These are phyloP conservation scores for Epinotia bilunana DNA, from an alignment of 2,888 invertebrate species.

Conservation along the genomic window DNA sequence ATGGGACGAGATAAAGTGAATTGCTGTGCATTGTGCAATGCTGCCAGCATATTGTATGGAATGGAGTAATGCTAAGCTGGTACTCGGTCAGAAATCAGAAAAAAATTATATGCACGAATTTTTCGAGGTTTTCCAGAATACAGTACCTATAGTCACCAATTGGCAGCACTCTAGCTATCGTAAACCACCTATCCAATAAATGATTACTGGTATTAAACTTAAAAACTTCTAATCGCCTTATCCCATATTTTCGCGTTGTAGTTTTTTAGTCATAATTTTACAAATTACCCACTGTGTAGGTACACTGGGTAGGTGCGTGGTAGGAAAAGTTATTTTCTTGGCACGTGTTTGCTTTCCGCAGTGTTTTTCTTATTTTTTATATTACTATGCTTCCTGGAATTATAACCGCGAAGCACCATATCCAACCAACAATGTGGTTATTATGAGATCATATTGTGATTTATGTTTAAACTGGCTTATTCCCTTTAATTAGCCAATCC, in stretches of 20 bases:
- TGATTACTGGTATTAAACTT: no score
- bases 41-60: constrained; percentile 3
- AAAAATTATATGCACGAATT: background rate
- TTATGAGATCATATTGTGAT: constrained; percentile 16
- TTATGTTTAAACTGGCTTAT: constrained; percentile 4
- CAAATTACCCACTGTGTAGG: no score
- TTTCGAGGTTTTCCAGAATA: background rate
- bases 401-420: constrained; percentile 1
- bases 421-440: constrained; percentile 19
- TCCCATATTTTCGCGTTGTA: no score
- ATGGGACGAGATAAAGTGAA: constrained; percentile 48
- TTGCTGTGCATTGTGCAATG: constrained; percentile 49
- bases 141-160: background rate
- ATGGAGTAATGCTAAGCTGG: background rate
- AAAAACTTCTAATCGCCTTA: no score
- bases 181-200: no score
- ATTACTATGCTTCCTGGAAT: constrained; percentile 19
- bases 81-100: background rate
- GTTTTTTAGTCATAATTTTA: no score
- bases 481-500: no score
- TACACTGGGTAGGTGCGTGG: no score
- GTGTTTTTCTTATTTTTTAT: background rate
- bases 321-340: no score
- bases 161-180: background rate
- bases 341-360: background rate